Conservation (phyloP, 1,140 invertebrate genomes). For the Frieseomelitta varia region DNA sequence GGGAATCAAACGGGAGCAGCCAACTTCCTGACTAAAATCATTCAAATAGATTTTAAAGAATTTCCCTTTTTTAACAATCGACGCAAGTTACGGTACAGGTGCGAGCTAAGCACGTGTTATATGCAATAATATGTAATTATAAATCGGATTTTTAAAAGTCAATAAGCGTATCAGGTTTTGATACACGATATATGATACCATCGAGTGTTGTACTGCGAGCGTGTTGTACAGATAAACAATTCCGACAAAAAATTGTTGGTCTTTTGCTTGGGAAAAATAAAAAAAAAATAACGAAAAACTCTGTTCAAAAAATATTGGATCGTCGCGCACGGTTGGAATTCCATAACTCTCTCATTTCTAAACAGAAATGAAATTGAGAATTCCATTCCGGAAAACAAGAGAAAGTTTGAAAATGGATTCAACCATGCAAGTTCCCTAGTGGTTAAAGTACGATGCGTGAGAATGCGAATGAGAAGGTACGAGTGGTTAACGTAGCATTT, state of each 20-base stretch:
- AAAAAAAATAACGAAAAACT: too few relatives aligned
- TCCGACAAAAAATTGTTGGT: neutral
- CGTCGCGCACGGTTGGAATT: too few relatives aligned
- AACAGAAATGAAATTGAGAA: neutral
- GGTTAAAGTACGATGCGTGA: neutral
- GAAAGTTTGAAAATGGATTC: neutral
- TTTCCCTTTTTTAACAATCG: neutral
- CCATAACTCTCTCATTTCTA: too few relatives aligned
- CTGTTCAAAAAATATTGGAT: too few relatives aligned
- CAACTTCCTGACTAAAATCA: neutral
- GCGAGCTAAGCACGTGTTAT: too few relatives aligned
- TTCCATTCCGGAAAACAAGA: neutral
- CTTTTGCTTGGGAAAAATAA: neutral
- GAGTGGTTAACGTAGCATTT: neutral
- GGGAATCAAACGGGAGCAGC: conserved; percentile 31
- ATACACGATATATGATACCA: too few relatives aligned
- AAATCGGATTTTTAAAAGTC: conserved; percentile 6
- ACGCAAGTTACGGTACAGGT: neutral
- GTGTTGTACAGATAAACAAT: neutral
- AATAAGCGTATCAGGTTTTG: neutral
- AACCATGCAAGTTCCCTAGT: too few relatives aligned
- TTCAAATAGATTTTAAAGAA: neutral
- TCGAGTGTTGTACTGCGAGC: neutral
- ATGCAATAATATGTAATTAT: too few relatives aligned
- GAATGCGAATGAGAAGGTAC: conserved; percentile 1